Base-by-base conservation (phyloP, 2,888 invertebrate species). In the Hemithea aestivaria region DNA sequence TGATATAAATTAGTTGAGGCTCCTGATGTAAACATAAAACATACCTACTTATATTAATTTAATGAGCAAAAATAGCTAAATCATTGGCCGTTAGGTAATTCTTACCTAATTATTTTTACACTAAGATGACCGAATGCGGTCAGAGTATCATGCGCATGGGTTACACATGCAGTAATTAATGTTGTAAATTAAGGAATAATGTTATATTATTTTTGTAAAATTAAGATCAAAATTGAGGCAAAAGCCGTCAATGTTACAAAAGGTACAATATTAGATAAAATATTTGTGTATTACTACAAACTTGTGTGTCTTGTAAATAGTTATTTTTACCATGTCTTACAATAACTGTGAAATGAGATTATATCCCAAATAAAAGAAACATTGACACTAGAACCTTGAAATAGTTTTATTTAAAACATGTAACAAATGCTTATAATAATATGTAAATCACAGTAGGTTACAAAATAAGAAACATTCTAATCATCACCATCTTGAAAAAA, bases 271-370 rank as follows among this genome's bases (percentile, higher is more conserved):
- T 64, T 73, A 77, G 73, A 56, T 73, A 75, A 74, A 80, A 35
- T 77, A 74, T 69, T 74, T 65, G 66, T 73, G 68, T 67, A 66
- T 66, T 66, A 41, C 28, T 36, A 20, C 31, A 36, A 37, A 61
- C 69, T 70, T 73, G 73, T 74, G 71, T 56, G 62, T 75, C 71
- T 69, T 87, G 85, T 87, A 85, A 73, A 84, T 85, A 84, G 64
- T 66, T 77, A 78, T 82, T 83, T 83, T 74, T 82, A 84, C 80
- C 73, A 75, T 76, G 73, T 81, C 79, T 73, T 74, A 70, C 62
- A 75, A 60, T 70, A 16, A 16, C 76, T 82, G 81, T 83, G 74
- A 81, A 80, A 83, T 80, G 84, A 87, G 85, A 87, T 87, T 85
- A 85, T 85, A 85, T 77, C 73, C 68, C 63, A 73, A 82, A 75